Percentiles rank a stretch among this genome's conserved stretches.
Evolutionary conservation across 2,888 invertebrate species (phyloP).

Genomic region (Oscheius sp.): DNA sequence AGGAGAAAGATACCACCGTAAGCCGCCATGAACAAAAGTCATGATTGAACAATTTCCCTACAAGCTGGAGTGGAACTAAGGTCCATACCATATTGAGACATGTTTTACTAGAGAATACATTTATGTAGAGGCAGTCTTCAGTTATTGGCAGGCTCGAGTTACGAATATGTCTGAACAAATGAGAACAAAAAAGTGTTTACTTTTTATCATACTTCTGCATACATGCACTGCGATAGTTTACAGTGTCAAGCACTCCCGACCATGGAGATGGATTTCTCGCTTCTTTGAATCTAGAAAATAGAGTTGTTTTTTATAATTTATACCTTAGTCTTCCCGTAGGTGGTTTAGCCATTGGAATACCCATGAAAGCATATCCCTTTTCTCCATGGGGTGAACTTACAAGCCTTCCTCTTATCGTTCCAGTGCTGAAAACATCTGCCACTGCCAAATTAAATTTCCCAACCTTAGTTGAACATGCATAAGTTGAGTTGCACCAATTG

Average conservation of each 20-base stretch:
- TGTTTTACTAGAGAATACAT: constrained; percentile 31
- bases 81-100: constrained; percentile 20
- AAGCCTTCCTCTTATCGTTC: constrained; percentile 10
- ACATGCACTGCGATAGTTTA: not conserved
- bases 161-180: not conserved
- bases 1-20: constrained; percentile 29
- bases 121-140: constrained; percentile 35
- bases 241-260: not conserved
- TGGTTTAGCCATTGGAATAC: not conserved
- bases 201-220: not conserved
- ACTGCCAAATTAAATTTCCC: too few relatives aligned
- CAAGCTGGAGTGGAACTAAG: not conserved
- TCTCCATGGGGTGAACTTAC: not conserved
- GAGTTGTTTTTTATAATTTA: too few relatives aligned
- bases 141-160: not conserved
- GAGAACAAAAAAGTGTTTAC: not conserved
- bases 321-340: not conserved
- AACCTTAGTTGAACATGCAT: too few relatives aligned
- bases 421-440: not conserved
- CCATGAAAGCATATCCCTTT: constrained; percentile 4
- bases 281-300: constrained; percentile 6
- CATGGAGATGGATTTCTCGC: not conserved
- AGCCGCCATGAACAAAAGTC: constrained; percentile 41
- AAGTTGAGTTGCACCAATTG: too few relatives aligned
- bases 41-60: constrained; percentile 44